These are phyloP conservation scores for Pseudochaenichthys georgianus DNA, from an alignment of 2,797 vertebrate genomes.

Conservation along the genomic window DNA sequence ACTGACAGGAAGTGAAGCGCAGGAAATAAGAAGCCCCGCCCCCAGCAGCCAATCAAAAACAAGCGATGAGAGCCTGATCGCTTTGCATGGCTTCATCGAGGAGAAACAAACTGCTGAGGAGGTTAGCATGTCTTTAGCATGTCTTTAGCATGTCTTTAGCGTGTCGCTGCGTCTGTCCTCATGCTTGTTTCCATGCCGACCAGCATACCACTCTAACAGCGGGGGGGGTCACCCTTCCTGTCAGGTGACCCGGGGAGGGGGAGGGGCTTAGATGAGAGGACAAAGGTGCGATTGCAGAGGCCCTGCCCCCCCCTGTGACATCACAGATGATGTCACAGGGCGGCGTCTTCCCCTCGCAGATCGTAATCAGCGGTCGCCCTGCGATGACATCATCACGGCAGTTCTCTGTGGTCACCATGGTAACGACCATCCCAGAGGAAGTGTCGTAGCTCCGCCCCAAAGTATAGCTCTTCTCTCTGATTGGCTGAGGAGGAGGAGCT, in stretches of 20 bases:
- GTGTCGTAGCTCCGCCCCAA: constrained; percentile 91
- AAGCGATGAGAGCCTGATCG: not conserved
- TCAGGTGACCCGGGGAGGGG: constrained; percentile 78
- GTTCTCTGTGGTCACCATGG: constrained; percentile 84
- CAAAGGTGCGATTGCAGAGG: constrained; percentile 21
- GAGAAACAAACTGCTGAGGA: constrained; percentile 40
- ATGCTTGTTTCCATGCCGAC: constrained; percentile 58
- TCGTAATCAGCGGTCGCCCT: constrained; percentile 76
- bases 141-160: too few relatives aligned
- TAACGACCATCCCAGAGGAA: constrained; percentile 87
- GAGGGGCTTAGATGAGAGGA: constrained; percentile 66
- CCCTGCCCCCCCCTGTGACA: not conserved
- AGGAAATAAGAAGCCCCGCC: not conserved
- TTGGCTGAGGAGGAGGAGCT: constrained; percentile 64
- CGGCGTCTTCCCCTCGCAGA: constrained; percentile 86
- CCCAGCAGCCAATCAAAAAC: constrained; percentile 13
- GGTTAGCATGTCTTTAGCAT: too few relatives aligned
- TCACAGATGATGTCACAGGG: not conserved
- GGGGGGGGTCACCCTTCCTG: constrained; percentile 82
- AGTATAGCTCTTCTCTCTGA: constrained; percentile 86
- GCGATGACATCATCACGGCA: constrained; percentile 33
- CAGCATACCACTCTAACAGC: constrained; percentile 87
- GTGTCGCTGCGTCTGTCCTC: not conserved
- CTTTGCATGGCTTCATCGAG: constrained; percentile 28
- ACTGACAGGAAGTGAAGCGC: not conserved